These are phyloP conservation scores for Hylyphantes graminicola DNA, from an alignment of 1,140 invertebrate genomes.

Conservation along the genomic window DNA sequence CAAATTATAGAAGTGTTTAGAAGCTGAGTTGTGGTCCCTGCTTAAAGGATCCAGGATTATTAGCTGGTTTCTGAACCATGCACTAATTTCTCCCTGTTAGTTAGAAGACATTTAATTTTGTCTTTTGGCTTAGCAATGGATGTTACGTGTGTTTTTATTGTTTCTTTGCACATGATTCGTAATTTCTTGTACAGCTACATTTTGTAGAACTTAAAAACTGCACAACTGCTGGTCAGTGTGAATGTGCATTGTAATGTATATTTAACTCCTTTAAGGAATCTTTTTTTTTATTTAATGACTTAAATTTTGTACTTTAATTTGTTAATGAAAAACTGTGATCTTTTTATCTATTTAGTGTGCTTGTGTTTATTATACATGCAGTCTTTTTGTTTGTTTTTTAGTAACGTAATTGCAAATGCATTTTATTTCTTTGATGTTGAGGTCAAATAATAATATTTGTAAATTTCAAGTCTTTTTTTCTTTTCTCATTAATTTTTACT, in stretches of 20 bases:
- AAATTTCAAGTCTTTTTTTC: background rate
- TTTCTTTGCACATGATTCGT: constrained; percentile 8
- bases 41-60: background rate
- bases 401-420: background rate
- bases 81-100: too few species aligned
- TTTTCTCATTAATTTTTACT: background rate
- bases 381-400: constrained; percentile 17
- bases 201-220: constrained; percentile 8
- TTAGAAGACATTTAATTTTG: constrained; percentile 5
- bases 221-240: constrained; percentile 51
- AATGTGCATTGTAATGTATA: constrained; percentile 22
- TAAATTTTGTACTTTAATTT: constrained; percentile 53
- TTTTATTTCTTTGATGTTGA: constrained; percentile 6
- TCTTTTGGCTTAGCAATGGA: constrained; percentile 25
- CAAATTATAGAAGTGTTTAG: background rate
- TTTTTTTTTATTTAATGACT: constrained; percentile 26
- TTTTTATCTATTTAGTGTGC: constrained; percentile 42
- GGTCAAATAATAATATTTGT: background rate
- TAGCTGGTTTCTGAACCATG: background rate
- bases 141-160: background rate
- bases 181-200: constrained; percentile 40
- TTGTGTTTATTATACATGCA: constrained; percentile 23
- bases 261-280: background rate
- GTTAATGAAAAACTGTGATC: constrained; percentile 23
- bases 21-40: background rate